phyloP scores from a whole-genome alignment of 2,113 vertebrate genomes.

The Larimichthys crocea region DNA sequence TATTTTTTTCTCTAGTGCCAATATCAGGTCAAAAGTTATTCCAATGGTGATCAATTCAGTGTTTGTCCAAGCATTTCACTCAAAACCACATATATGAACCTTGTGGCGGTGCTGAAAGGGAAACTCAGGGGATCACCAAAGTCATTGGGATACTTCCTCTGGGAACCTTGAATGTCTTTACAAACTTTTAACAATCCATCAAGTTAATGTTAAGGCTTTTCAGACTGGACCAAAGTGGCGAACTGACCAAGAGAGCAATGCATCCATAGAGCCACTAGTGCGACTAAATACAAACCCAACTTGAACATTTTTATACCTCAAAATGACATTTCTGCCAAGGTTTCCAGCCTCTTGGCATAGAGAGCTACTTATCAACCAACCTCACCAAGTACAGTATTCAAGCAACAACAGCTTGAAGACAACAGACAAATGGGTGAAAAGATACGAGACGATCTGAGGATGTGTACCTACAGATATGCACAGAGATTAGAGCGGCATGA shows the following conservation, averaged over 20 bases:
- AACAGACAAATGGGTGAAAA: conserved; percentile 47
- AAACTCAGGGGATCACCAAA: not conserved
- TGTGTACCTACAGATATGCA: conserved; percentile 48
- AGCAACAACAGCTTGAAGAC: conserved; percentile 17
- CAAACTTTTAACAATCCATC: no score
- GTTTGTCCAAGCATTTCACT: not conserved
- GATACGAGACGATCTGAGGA: conserved; percentile 35
- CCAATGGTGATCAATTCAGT: no score
- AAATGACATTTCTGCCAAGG: conserved; percentile 34
- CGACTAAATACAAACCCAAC: conserved; percentile 27
- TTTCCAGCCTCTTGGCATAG: conserved; percentile 11
- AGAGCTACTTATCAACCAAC: conserved; percentile 43
- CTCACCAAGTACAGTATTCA: conserved; percentile 20
- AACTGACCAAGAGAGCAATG: not conserved
- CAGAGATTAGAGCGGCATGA: conserved; percentile 16
- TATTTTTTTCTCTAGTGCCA: not conserved
- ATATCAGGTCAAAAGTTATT: not conserved
- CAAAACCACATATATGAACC: not conserved
- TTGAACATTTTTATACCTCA: conserved; percentile 39
- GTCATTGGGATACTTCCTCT: not conserved
- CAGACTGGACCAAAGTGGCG: no score
- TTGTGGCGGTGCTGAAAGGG: no score
- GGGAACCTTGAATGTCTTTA: not conserved
- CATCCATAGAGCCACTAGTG: not conserved
- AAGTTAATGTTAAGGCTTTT: no score